These are phyloP conservation scores for Pristionchus mayeri DNA, from an alignment of 2,888 invertebrate species.

Conservation along the genomic window DNA sequence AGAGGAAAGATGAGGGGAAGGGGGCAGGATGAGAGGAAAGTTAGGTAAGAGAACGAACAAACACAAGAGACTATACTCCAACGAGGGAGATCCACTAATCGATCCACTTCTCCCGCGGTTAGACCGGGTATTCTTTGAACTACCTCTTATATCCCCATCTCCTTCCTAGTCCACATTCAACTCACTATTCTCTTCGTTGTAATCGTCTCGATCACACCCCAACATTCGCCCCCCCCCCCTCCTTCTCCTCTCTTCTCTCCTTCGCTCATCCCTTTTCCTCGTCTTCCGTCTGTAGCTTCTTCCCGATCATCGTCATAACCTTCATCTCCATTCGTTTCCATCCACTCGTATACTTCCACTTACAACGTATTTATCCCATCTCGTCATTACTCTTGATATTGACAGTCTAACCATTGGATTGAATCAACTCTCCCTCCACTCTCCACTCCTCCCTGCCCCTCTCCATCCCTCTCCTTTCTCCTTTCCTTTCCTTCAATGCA, in stretches of 20 bases:
- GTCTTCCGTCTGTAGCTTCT: constrained; percentile 39
- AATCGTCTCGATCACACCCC: not conserved
- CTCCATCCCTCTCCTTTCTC: not conserved
- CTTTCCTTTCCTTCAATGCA: not conserved
- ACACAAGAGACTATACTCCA: not conserved
- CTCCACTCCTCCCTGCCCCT: not conserved
- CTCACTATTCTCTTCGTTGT: not conserved
- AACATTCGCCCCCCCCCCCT: not conserved
- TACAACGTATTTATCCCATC: too few species aligned
- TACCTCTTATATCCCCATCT: too few species aligned
- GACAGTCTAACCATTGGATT: not conserved
- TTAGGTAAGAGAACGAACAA: constrained; percentile 32
- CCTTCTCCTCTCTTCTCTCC: constrained; percentile 23
- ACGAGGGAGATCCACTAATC: not conserved
- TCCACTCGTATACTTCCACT: too few species aligned
- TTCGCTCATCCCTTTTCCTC: constrained; percentile 15
- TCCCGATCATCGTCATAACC: constrained; percentile 43
- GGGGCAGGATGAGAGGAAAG: not conserved
- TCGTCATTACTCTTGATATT: not conserved
- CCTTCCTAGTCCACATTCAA: not conserved
- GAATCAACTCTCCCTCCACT: constrained; percentile 9
- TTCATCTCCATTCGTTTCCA: not conserved
- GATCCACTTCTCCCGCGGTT: not conserved
- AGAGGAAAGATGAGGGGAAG: not conserved
- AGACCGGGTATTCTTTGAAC: not conserved